phyloP scores from a whole-genome alignment of 2,888 invertebrate genomes.

The Sphaerophoria rueppellii region DNA sequence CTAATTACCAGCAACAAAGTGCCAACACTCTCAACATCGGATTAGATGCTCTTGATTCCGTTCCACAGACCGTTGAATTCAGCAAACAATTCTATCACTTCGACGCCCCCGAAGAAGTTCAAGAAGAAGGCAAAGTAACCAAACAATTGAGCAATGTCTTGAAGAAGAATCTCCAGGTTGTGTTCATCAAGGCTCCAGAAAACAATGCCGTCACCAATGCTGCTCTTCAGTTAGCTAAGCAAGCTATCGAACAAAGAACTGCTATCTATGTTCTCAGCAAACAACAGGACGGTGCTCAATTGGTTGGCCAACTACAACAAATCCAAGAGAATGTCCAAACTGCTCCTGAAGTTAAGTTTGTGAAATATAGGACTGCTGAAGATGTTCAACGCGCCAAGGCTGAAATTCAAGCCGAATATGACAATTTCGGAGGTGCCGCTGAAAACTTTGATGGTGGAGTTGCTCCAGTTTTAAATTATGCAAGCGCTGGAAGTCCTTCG shows the following conservation, averaged over 20 bases:
- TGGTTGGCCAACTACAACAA: constrained; percentile 76
- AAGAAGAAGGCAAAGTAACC: constrained; percentile 71
- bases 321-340: constrained; percentile 68
- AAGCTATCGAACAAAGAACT: constrained; percentile 80
- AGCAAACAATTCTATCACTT: constrained; percentile 78
- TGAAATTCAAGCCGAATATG: constrained; percentile 74
- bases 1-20: not conserved
- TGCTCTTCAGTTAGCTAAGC: constrained; percentile 78
- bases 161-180: constrained; percentile 78
- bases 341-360: constrained; percentile 75
- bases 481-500: constrained; percentile 19
- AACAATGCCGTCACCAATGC: constrained; percentile 79
- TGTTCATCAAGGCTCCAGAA: constrained; percentile 81
- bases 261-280: constrained; percentile 81
- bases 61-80: constrained; percentile 53
- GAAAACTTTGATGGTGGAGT: constrained; percentile 69
- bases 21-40: constrained; percentile 56
- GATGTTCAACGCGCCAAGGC: constrained; percentile 73
- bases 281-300: constrained; percentile 77
- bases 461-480: constrained; percentile 78
- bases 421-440: constrained; percentile 68
- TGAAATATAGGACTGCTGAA: constrained; percentile 75
- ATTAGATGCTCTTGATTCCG: constrained; percentile 27
- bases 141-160: constrained; percentile 68
- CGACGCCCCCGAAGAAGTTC: constrained; percentile 76